phyloP scores from a whole-genome alignment of 2,888 invertebrate genomes.

The Acanthosepion esculentum region DNA sequence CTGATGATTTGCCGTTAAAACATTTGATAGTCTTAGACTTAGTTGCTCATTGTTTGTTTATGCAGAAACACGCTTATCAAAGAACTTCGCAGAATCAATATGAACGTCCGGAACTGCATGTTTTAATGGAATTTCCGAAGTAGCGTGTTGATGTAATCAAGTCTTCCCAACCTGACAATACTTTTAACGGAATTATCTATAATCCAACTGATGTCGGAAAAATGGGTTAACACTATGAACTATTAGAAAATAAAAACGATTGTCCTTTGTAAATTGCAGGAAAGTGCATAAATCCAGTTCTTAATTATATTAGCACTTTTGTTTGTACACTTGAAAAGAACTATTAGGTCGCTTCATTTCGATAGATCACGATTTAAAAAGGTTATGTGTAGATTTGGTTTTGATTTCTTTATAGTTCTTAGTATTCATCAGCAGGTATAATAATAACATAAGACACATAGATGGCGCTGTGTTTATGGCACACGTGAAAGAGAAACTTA shows the following conservation, averaged over 20 bases:
- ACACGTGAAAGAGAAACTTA: no score
- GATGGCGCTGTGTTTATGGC: no score
- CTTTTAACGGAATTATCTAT: not conserved
- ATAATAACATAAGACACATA: no score
- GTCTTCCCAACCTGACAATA: not conserved
- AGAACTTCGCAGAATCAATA: not conserved
- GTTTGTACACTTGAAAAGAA: not conserved
- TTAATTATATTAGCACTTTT: not conserved
- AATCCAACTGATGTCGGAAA: not conserved
- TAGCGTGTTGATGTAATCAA: not conserved
- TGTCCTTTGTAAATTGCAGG: not conserved
- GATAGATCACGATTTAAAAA: not conserved
- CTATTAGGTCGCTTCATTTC: not conserved
- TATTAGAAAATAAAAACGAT: not conserved
- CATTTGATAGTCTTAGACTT: not conserved
- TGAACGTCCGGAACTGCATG: not conserved
- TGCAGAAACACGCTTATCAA: not conserved
- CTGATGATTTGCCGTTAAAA: not conserved
- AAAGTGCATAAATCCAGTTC: not conserved
- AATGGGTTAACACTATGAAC: slow-evolving; percentile 10
- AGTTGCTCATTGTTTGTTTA: not conserved
- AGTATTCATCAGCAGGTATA: no score
- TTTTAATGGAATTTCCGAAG: slow-evolving; percentile 21
- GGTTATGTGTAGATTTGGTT: not conserved
- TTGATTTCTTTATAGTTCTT: no score